Conservation (phyloP, 2,113 vertebrate species). For the Cacatua alba region DNA sequence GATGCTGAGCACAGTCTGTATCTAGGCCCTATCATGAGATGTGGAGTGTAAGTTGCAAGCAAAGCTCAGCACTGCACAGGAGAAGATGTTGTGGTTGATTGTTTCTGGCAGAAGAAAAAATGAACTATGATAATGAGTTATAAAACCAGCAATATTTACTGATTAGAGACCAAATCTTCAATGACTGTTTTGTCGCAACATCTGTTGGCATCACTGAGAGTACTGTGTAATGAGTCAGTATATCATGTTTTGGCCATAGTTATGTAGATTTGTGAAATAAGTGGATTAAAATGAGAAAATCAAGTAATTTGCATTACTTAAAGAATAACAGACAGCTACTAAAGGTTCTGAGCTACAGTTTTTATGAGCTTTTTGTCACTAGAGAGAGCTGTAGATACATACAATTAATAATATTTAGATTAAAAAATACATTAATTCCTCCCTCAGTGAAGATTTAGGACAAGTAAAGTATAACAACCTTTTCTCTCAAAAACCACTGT, state of each 20-base stretch:
- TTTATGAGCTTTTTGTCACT: slow-evolving; percentile 37
- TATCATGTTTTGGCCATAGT: neutral
- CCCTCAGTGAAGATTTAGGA: neutral
- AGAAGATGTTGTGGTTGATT: neutral
- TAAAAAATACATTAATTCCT: slow-evolving; percentile 23
- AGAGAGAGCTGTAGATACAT: slow-evolving; percentile 45
- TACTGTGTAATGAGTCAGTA: neutral
- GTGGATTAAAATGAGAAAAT: neutral
- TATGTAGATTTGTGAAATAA: neutral
- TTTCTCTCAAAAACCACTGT: neutral
- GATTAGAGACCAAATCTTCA: neutral
- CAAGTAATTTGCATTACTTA: neutral
- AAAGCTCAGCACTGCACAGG: neutral
- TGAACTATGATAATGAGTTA: neutral
- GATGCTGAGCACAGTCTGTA: neutral
- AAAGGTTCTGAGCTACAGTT: slow-evolving; percentile 9
- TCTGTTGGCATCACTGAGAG: neutral
- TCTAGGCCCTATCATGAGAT: neutral
- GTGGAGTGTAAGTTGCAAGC: neutral
- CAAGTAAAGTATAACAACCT: neutral
- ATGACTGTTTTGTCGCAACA: neutral
- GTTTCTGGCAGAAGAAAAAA: neutral
- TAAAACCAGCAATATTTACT: neutral
- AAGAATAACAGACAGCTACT: neutral
- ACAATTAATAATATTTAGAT: slow-evolving; percentile 33